Base-by-base conservation (phyloP, 92 coral and sea anemone genomes). In the Metridium senile region DNA sequence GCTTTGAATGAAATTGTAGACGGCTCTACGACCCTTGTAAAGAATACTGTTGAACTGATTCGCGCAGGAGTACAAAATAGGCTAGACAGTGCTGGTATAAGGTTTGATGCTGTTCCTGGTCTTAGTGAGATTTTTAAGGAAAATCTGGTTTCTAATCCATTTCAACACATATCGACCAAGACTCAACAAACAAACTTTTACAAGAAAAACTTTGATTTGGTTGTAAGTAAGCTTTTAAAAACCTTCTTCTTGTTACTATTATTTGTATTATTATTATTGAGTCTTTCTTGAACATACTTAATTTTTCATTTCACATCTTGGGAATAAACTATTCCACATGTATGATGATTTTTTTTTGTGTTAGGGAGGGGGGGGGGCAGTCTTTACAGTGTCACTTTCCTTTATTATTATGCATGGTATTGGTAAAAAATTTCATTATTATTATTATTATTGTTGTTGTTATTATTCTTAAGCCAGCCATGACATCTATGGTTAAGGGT, bases 51-150 rank as follows among this genome's bases (percentile, higher is more conserved):
- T 32, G 71, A 87, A 27, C 26, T 68, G n/a, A 26, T 68, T n/a
- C 63, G 21, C 1, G 17, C 2, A 6, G 56, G 54, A 74, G 54
- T 74, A 9, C 52, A 11, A 23, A 71, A 71, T 25, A 16, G 35
- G 21, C 62, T 71, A 22, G 63, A 49, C 26, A 28, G 63, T 53
- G 75, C 75, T 71, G 80, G 87, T 13, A 76, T 76, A 35, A 34
- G 62, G 27, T 86, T 81, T 64, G 81, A 71, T 2, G 86, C 80
- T 11, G 86, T 81, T 69, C 86, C 90, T 16, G 90, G 83, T 8
- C 81, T 86, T 13, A 33, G 58, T 13, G 74, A 76, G 19, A 57
- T 87, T 18, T 87, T 86, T 77, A 9, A 70, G 22, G 91, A 81
- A 0, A 62, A 77, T 58, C 76, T 76, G 26, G 58, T 78, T 20